Evolutionary conservation across 1,140 invertebrate species (phyloP).

Genomic region (Macrobrachium rosenbergii): DNA sequence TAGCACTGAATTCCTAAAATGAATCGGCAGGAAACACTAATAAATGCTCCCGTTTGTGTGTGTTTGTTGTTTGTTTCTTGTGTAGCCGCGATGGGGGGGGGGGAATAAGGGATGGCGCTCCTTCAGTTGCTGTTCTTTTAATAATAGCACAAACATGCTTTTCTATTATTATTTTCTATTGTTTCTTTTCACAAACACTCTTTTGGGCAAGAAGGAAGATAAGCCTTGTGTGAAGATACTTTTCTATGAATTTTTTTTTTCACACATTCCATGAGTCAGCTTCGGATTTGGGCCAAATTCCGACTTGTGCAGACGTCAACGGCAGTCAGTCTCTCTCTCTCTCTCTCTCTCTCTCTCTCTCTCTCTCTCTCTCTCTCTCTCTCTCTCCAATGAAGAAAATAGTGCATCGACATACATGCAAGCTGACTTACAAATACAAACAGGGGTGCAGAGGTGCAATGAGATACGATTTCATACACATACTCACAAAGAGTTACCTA

Average conservation of each 20-base stretch:
- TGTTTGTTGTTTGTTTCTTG: no score
- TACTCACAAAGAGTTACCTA: no score
- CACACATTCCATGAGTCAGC: background rate
- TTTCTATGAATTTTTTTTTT: background rate
- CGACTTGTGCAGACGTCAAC: background rate
- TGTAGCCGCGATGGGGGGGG: background rate
- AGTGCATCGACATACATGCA: no score
- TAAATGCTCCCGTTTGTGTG: background rate
- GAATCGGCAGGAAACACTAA: no score
- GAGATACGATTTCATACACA: no score
- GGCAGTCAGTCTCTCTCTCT: conserved; percentile 1
- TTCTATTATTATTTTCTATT: no score
- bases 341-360: conserved; percentile 34
- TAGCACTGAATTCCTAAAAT: no score
- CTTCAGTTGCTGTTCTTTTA: background rate
- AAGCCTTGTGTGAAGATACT: no score
- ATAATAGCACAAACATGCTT: no score
- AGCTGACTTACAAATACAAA: no score
- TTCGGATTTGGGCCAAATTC: background rate
- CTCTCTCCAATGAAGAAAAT: background rate
- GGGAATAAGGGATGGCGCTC: background rate
- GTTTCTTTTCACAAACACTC: background rate
- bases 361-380: conserved; percentile 34
- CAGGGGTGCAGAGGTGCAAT: no score
- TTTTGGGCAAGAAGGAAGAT: no score